Evolutionary conservation across 2,113 vertebrate genomes (phyloP).

Genomic region (Thryonomys swinderianus): DNA sequence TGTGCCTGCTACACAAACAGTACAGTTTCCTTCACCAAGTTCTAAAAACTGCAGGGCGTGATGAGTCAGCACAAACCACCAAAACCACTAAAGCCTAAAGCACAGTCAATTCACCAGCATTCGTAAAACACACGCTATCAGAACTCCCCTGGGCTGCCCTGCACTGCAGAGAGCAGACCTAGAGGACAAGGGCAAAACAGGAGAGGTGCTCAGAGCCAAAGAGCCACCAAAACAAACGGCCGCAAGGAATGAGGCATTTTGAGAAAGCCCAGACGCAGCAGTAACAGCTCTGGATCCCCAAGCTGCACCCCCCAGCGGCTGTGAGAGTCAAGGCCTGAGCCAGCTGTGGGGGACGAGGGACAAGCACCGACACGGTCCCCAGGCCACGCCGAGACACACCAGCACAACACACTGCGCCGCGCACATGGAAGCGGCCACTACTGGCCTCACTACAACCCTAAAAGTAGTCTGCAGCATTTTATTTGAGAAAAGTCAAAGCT

Average conservation of each 20-base stretch:
- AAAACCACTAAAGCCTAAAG: conserved; percentile 24
- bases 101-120: not conserved
- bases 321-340: conserved; percentile 39
- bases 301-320: conserved; percentile 35
- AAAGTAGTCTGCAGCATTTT: not conserved
- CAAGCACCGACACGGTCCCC: conserved; percentile 47
- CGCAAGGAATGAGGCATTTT: not conserved
- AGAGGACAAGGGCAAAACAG: not conserved
- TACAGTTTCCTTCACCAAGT: not conserved
- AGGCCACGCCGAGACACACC: conserved; percentile 1
- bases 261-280: not conserved
- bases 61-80: not conserved
- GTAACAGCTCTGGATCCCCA: conserved; percentile 9
- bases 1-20: not conserved
- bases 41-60: not conserved
- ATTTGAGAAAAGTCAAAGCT: conserved; percentile 19
- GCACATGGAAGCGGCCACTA: not conserved
- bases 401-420: not conserved
- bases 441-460: not conserved
- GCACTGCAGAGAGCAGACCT: not conserved
- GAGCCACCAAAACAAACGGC: not conserved
- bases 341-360: not conserved
- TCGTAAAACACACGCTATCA: not conserved
- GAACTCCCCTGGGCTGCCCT: not conserved
- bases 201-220: not conserved